These are phyloP conservation scores for Odiellus spinosus DNA, from an alignment of 2,888 invertebrate genomes.

Conservation along the genomic window DNA sequence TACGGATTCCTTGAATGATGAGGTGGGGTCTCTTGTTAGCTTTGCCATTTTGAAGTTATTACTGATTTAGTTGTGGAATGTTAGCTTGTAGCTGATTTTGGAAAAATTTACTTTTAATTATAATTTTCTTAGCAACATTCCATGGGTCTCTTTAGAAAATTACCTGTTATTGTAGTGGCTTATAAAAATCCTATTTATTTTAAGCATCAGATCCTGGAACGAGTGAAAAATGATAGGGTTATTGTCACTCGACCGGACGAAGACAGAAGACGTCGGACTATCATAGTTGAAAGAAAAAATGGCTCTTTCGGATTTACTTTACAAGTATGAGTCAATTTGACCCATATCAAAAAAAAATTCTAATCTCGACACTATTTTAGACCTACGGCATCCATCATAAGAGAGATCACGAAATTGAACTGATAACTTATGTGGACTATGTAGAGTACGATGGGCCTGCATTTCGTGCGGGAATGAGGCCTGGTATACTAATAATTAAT, in stretches of 20 bases:
- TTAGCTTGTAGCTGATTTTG: too few relatives aligned
- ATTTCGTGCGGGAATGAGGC: slow-evolving; percentile 78
- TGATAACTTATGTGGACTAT: slow-evolving; percentile 93
- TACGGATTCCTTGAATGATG: too few relatives aligned
- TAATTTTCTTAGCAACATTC: too few relatives aligned
- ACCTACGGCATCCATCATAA: slow-evolving; percentile 95
- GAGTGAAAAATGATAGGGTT: slow-evolving; percentile 41
- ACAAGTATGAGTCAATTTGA: slow-evolving; percentile 38
- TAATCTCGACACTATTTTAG: slow-evolving; percentile 32
- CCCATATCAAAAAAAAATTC: slow-evolving; percentile 2
- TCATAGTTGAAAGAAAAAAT: slow-evolving; percentile 67
- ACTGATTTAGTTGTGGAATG: too few relatives aligned
- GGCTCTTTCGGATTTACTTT: slow-evolving; percentile 87
- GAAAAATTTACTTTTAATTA: too few relatives aligned
- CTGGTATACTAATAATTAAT: slow-evolving; percentile 38
- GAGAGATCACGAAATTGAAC: slow-evolving; percentile 81
- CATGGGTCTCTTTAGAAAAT: too few relatives aligned
- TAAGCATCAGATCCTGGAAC: slow-evolving; percentile 17
- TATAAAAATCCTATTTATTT: too few relatives aligned
- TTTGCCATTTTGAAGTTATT: too few relatives aligned
- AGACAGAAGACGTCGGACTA: slow-evolving; percentile 71
- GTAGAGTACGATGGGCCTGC: slow-evolving; percentile 86
- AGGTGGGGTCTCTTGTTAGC: too few relatives aligned
- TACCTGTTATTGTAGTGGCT: too few relatives aligned
- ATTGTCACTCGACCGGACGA: slow-evolving; percentile 60